phyloP scores from a whole-genome alignment of 2,797 vertebrate species.

The Cryptoprocta ferox region DNA sequence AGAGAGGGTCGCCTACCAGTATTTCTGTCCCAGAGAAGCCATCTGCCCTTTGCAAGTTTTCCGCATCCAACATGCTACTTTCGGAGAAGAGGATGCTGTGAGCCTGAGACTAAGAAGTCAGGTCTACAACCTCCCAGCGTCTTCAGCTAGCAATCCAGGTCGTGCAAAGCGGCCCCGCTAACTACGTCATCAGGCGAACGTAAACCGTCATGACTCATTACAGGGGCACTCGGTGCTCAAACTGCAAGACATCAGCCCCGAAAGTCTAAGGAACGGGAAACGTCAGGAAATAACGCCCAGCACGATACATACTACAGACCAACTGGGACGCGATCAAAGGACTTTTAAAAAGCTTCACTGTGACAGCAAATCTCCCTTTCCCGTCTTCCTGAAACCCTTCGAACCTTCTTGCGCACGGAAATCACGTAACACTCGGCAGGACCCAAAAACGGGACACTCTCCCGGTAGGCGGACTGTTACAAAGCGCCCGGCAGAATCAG shows the following conservation, averaged over 20 bases:
- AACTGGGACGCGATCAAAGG: not conserved
- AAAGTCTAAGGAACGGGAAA: not conserved
- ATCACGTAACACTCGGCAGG: slow-evolving; percentile 24
- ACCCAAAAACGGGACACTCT: slow-evolving; percentile 36
- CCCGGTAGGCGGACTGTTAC: not conserved
- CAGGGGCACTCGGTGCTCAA: not conserved
- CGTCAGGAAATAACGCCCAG: not conserved
- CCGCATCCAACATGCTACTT: not conserved
- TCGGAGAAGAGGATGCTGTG: slow-evolving; percentile 34
- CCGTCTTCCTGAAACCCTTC: slow-evolving; percentile 30
- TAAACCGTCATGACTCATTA: slow-evolving; percentile 10
- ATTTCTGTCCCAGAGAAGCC: not conserved
- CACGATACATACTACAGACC: not conserved
- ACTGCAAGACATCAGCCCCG: not conserved
- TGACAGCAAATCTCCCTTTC: slow-evolving; percentile 31
- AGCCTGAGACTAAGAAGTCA: not conserved
- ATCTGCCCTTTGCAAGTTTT: slow-evolving; percentile 27
- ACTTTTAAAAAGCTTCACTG: not conserved
- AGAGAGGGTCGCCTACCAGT: not conserved
- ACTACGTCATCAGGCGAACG: too few relatives aligned
- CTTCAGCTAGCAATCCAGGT: slow-evolving; percentile 32
- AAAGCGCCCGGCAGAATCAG: not conserved
- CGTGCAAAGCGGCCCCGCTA: too few relatives aligned
- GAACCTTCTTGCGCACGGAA: slow-evolving; percentile 44
- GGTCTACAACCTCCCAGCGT: too few relatives aligned